A percentile compares a stretch with the other conserved stretches of the same genome.
These are phyloP conservation scores for Eulemur albifrons DNA, from an alignment of 2,797 vertebrate genomes.

Conservation along the genomic window DNA sequence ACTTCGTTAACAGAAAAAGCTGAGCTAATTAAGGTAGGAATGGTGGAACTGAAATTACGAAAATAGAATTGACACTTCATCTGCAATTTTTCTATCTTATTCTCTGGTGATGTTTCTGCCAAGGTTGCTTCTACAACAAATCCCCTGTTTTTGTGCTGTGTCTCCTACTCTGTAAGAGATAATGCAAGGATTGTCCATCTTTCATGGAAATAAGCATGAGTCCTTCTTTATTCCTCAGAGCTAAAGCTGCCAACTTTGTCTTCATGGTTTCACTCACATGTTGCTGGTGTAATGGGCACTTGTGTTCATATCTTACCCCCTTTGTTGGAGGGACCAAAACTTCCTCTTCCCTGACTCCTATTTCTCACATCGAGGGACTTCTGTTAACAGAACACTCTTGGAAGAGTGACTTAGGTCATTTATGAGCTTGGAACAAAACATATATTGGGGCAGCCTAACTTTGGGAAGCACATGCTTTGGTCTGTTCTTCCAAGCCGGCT, in stretches of 20 bases:
- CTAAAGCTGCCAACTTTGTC: neutral
- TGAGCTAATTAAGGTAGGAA: neutral
- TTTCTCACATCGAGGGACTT: neutral
- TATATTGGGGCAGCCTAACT: neutral
- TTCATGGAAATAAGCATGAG: neutral
- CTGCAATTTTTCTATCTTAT: neutral
- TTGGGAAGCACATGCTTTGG: rapidly evolving
- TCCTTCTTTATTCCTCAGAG: neutral
- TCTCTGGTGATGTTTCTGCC: neutral
- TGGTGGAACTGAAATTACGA: neutral
- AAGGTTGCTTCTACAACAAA: neutral
- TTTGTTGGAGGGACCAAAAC: neutral
- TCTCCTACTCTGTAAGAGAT: neutral
- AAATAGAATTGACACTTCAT: neutral
- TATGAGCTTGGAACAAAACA: neutral
- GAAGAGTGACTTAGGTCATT: neutral
- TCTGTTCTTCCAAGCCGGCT: neutral
- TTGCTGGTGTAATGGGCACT: neutral
- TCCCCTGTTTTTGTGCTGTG: neutral
- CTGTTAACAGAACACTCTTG: neutral
- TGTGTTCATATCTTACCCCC: neutral
- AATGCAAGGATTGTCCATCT: neutral
- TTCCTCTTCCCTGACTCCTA: neutral
- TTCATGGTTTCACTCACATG: neutral
- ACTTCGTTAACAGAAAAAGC: neutral